Evolutionary conservation across 2,113 vertebrate species (phyloP).

Genomic region (Grus americana): DNA sequence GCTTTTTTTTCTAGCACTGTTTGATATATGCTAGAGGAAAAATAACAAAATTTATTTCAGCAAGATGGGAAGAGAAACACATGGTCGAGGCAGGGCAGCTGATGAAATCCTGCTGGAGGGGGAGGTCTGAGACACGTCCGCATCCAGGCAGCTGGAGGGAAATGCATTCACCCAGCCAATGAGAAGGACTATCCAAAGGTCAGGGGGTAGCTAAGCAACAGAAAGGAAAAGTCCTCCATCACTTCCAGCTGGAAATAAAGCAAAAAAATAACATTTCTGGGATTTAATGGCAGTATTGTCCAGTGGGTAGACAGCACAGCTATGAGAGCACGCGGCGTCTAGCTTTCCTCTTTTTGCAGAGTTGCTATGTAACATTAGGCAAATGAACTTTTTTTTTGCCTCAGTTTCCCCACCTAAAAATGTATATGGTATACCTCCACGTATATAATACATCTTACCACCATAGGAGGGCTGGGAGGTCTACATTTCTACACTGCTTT

Average conservation of each 20-base stretch:
- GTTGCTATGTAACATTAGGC: neutral
- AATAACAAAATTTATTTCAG: neutral
- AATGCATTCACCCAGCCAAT: constrained; percentile 22
- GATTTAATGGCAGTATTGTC: neutral
- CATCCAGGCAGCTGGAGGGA: constrained; percentile 10
- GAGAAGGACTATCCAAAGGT: constrained; percentile 48
- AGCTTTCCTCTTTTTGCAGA: neutral
- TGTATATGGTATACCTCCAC: neutral
- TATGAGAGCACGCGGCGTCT: neutral
- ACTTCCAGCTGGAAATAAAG: constrained; percentile 44
- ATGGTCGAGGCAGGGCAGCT: neutral
- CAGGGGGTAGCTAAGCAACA: constrained; percentile 58
- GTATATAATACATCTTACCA: neutral
- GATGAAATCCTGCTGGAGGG: neutral
- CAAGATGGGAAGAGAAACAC: constrained; percentile 23
- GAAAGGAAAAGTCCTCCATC: constrained; percentile 15
- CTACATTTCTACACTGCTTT: neutral
- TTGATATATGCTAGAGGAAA: neutral
- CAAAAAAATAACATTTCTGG: neutral
- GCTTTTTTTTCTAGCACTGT: neutral
- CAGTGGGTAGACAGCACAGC: neutral
- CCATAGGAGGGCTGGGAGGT: neutral
- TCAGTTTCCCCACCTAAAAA: neutral
- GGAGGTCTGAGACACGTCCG: neutral
- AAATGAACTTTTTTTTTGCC: neutral